Evolutionary conservation across 1,140 invertebrate species (phyloP).

Genomic region (Uloborus diversus): DNA sequence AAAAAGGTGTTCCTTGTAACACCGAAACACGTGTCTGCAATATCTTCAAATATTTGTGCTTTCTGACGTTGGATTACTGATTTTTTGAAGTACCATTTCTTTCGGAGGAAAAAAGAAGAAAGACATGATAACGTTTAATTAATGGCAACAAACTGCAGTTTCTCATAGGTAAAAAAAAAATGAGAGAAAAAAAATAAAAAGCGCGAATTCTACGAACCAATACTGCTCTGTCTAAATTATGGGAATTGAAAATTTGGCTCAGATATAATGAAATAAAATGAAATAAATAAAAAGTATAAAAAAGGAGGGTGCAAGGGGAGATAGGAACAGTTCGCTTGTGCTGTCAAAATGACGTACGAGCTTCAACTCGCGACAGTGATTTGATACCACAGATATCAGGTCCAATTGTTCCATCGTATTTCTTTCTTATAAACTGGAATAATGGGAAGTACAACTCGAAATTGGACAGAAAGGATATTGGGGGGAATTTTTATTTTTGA

Average conservation of each 20-base stretch:
- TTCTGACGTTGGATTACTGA: too few species aligned
- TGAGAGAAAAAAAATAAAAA: too few species aligned
- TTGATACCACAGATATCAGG: conserved; percentile 33
- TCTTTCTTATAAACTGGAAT: conserved; percentile 37
- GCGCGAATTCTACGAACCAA: too few species aligned
- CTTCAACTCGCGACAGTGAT: not conserved
- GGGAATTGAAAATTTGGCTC: conserved; percentile 50
- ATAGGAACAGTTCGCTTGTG: conserved; percentile 12
- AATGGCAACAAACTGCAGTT: conserved; percentile 30
- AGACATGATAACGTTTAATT: conserved; percentile 51
- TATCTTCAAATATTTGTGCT: too few species aligned
- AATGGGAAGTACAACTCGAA: conserved; percentile 15
- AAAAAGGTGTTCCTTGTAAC: too few species aligned
- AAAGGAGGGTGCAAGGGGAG: not conserved
- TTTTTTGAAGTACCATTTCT: too few species aligned
- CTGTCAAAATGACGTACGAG: conserved; percentile 47
- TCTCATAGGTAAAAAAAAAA: too few species aligned
- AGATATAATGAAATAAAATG: not conserved
- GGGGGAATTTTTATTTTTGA: conserved; percentile 21
- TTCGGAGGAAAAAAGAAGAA: too few species aligned
- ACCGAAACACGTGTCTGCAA: too few species aligned
- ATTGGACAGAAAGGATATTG: conserved; percentile 27
- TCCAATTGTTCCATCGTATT: conserved; percentile 23
- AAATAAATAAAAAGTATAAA: not conserved
- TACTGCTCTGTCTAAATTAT: conserved; percentile 46